These are phyloP conservation scores for Diplosoma virens DNA, from an alignment of 23 tunicate species.

Conservation along the genomic window DNA sequence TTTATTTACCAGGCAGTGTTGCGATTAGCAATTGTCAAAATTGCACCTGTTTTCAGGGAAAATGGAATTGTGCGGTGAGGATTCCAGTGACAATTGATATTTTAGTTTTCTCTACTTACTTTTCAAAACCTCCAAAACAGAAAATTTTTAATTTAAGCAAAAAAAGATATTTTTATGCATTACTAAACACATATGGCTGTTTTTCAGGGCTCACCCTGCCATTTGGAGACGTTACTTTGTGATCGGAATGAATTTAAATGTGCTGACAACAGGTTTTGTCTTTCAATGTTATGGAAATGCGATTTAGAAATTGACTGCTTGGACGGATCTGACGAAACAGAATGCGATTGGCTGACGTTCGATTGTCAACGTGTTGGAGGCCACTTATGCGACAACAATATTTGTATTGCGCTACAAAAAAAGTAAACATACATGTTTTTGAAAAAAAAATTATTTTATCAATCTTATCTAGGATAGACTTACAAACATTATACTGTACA, in stretches of 20 bases:
- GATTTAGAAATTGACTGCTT: conserved; percentile 63
- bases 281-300: conserved; percentile 58
- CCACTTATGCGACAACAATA: conserved; percentile 22
- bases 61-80: conserved; percentile 62
- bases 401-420: conserved; percentile 1
- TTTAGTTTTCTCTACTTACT: too few relatives aligned
- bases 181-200: too few relatives aligned
- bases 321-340: conserved; percentile 73
- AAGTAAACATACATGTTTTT: conserved; percentile 16
- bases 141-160: too few relatives aligned
- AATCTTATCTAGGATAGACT: background rate
- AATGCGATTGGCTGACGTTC: conserved; percentile 30
- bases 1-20: conserved; percentile 41
- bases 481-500: too few relatives aligned
- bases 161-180: too few relatives aligned
- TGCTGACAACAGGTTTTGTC: conserved; percentile 29
- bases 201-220: conserved; percentile 21
- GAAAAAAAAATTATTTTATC: too few relatives aligned
- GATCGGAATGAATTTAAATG: conserved; percentile 42
- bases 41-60: conserved; percentile 55
- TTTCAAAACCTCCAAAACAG: too few relatives aligned
- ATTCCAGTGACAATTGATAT: too few relatives aligned
- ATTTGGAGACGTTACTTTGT: conserved; percentile 12
- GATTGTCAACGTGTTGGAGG: conserved; percentile 21
- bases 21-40: conserved; percentile 51